Evolutionary conservation across 2,888 invertebrate species (phyloP).

Genomic region (Lasioglossum zephyrum): DNA sequence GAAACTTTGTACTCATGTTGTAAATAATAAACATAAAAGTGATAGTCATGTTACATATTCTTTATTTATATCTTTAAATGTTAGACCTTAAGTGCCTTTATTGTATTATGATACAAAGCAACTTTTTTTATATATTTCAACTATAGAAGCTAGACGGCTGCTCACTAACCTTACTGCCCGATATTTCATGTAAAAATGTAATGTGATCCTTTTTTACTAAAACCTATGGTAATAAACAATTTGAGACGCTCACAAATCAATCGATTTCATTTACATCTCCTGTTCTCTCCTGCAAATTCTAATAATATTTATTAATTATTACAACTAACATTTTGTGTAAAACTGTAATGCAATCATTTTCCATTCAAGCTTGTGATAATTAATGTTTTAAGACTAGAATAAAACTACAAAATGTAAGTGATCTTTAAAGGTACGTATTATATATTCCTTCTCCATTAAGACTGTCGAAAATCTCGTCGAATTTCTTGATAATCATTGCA

Average conservation of each 20-base stretch:
- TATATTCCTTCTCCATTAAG: too few relatives aligned
- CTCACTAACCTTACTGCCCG: constrained; percentile 58
- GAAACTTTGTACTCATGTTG: constrained; percentile 50
- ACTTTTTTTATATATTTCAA: constrained; percentile 61
- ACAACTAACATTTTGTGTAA: neutral
- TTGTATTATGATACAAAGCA: constrained; percentile 60
- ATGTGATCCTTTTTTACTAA: constrained; percentile 66
- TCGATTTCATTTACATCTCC: neutral
- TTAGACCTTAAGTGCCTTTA: constrained; percentile 73
- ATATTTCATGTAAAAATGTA: constrained; percentile 59
- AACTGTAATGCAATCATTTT: neutral
- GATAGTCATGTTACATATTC: constrained; percentile 54
- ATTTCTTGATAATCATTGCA: too few relatives aligned
- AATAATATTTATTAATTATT: too few relatives aligned
- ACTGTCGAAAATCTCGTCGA: too few relatives aligned
- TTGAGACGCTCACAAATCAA: constrained; percentile 8
- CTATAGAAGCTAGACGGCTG: constrained; percentile 43
- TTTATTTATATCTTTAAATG: constrained; percentile 64
- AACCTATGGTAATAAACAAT: constrained; percentile 51
- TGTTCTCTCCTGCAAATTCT: neutral
- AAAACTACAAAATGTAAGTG: neutral
- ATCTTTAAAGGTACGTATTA: too few relatives aligned
- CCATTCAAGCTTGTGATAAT: neutral
- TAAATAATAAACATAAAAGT: constrained; percentile 67
- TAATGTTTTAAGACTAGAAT: neutral